These are phyloP conservation scores for Formica selysi DNA, from an alignment of 1,140 invertebrate species.

Conservation along the genomic window DNA sequence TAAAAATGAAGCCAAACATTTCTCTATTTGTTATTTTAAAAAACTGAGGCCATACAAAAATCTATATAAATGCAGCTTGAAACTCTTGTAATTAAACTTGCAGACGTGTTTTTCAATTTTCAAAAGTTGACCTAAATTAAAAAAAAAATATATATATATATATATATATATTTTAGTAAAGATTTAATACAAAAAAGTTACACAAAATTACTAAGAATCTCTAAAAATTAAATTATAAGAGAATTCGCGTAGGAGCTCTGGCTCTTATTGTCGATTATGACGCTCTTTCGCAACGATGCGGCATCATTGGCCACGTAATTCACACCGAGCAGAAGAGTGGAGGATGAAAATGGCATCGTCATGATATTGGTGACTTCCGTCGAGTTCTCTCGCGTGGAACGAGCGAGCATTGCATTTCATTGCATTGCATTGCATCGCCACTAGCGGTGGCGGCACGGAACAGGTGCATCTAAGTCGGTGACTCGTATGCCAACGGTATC, in stretches of 20 bases:
- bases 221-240: neutral
- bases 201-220: neutral
- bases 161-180: neutral
- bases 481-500: conserved; percentile 83
- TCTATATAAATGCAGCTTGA: neutral
- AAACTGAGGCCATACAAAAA: neutral
- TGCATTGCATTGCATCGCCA: conserved; percentile 45
- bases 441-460: conserved; percentile 56
- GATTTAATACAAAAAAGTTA: neutral
- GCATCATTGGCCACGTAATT: conserved; percentile 57
- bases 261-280: conserved; percentile 47
- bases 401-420: conserved; percentile 34
- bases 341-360: conserved; percentile 55
- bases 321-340: conserved; percentile 64
- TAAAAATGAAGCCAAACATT: neutral
- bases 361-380: conserved; percentile 61
- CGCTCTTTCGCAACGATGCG: conserved; percentile 1
- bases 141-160: neutral
- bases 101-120: neutral
- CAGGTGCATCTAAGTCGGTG: conserved; percentile 75
- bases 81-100: neutral
- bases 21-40: neutral
- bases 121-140: too few species aligned
- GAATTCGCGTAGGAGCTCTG: conserved; percentile 51
- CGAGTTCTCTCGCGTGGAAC: conserved; percentile 65